These are phyloP conservation scores for Andinoacara biseriatus DNA, from an alignment of 2,113 vertebrate species.

Conservation along the genomic window DNA sequence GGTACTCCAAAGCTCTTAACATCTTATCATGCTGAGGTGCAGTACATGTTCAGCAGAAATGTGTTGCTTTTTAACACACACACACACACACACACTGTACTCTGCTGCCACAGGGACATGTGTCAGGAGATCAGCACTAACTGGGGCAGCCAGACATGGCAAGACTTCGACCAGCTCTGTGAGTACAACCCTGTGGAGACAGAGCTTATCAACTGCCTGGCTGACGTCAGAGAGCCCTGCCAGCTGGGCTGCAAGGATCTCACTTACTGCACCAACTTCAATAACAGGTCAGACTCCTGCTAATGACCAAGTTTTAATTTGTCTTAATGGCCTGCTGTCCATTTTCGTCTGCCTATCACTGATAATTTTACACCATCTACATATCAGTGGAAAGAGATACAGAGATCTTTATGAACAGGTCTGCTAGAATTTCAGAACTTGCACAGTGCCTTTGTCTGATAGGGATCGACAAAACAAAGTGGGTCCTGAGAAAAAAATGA, in stretches of 20 bases:
- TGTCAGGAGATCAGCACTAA: slow-evolving; percentile 96
- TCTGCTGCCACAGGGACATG: slow-evolving; percentile 83
- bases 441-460: not conserved
- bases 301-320: not conserved
- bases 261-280: slow-evolving; percentile 98
- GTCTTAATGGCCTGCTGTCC: not conserved
- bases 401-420: not conserved
- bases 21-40: no score
- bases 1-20: slow-evolving; percentile 73
- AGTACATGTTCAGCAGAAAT: not conserved
- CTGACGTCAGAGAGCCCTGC: slow-evolving; percentile 96
- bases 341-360: not conserved
- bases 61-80: not conserved
- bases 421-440: no score
- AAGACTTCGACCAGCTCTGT: slow-evolving; percentile 96
- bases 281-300: slow-evolving; percentile 88
- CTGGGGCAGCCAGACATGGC: slow-evolving; percentile 97
- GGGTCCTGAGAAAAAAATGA: not conserved
- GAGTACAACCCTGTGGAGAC: slow-evolving; percentile 94
- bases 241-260: slow-evolving; percentile 98
- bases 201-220: slow-evolving; percentile 94
- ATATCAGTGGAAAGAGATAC: not conserved
- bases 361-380: not conserved
- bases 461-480: not conserved
- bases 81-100: not conserved